Base-by-base conservation (phyloP, 2,888 invertebrate genomes). In the Chymomyza procnemis region DNA sequence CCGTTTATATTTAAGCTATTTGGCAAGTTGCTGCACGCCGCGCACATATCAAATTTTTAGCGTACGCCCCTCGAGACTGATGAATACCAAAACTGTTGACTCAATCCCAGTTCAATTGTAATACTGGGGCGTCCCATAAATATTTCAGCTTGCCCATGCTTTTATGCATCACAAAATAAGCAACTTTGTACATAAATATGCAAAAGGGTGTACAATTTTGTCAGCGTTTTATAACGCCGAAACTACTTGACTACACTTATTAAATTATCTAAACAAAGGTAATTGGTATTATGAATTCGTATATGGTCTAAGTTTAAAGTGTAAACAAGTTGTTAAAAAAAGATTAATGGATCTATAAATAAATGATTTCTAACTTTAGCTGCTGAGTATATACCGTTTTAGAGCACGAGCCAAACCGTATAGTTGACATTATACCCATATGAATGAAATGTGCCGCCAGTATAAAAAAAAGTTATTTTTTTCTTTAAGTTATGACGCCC, bases 21-120 rank as follows among this genome's bases (percentile, higher is more conserved):
- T 86, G 75, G 70, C 86, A 84, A 82, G 84, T 81, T 68, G 71
- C 69, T 26, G 75, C 79, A 81, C 81, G 86, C 79, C 72, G 66
- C 69, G 56, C 65, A 76, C 86, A 81, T 84, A 78, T 81, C 71
- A 86, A 86, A 76, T 78, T 75, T 71, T 59, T 19, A 65, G 66
- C 74, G 68, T 54, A 50, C 65, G 58, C 74, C 58, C 46, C 34
- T 34, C 8, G 12, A 58, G 56, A 54, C 57, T 54, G 57, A 62
- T 21, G 34, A 69, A 65, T 47, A 64, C 50, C 50, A 60, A 14
- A 52, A 54, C n/a, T 2, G 54, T 54, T 54, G 54, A 54, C 54
- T 54, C 54, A 54, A 54, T 54, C 19, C 54, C 54, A 54, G 21
- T 54, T 34, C 34, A 34, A 34, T 9, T 48, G 18, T 48, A 48